These are phyloP conservation scores for Myxocyprinus asiaticus DNA, from an alignment of 2,113 vertebrate genomes.

Conservation along the genomic window DNA sequence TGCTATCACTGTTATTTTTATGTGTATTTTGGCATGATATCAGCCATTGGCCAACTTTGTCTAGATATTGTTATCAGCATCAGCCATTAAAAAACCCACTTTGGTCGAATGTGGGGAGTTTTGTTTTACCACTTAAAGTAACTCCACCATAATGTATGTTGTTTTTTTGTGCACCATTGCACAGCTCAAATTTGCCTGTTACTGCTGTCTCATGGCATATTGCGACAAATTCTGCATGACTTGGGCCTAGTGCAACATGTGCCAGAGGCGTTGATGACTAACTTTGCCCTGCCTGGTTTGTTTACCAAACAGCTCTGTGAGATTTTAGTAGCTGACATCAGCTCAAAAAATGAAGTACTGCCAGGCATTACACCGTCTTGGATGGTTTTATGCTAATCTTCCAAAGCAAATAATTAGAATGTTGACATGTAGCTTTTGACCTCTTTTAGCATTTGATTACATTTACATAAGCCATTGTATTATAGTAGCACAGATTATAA, in stretches of 20 bases:
- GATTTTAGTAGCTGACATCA: conserved; percentile 31
- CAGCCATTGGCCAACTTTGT: too few relatives aligned
- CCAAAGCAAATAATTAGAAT: background rate
- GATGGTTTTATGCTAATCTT: background rate
- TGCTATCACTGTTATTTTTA: too few relatives aligned
- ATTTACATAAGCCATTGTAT: background rate
- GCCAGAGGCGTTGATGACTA: conserved; percentile 67
- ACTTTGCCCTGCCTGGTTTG: conserved; percentile 66
- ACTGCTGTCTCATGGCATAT: conserved; percentile 10
- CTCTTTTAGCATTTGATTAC: background rate
- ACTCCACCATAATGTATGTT: background rate
- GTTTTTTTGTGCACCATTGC: background rate
- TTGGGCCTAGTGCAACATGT: conserved; percentile 53
- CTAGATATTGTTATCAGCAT: too few relatives aligned
- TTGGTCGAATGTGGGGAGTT: too few relatives aligned
- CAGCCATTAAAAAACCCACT: too few relatives aligned
- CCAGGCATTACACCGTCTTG: background rate
- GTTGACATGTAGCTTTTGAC: background rate
- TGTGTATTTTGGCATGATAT: too few relatives aligned
- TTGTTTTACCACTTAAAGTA: background rate
- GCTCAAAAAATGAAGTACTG: background rate
- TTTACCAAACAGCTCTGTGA: conserved; percentile 52
- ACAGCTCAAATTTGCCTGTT: conserved; percentile 34
- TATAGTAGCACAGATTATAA: background rate
- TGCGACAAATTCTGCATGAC: conserved; percentile 25